Evolutionary conservation across 1,140 invertebrate genomes (phyloP).

Genomic region (Apis cerana): DNA sequence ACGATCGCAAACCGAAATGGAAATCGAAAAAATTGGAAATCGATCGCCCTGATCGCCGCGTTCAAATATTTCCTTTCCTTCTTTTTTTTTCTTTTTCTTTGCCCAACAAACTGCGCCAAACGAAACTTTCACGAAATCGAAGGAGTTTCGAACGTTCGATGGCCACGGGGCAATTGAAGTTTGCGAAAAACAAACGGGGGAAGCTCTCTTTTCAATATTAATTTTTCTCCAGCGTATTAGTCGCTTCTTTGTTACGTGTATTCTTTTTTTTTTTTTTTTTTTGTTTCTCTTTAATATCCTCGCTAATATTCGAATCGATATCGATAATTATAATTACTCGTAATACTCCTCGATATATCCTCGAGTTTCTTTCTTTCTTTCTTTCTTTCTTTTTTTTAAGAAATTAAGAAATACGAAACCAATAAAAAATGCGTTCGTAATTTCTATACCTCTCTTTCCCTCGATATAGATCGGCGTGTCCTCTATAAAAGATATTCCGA

Average conservation of each 20-base stretch:
- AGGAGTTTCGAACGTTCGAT: neutral
- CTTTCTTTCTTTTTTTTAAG: too few species aligned
- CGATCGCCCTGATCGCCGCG: neutral
- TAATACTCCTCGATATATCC: neutral
- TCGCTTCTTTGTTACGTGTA: neutral
- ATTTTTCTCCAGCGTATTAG: neutral
- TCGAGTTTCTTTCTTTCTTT: too few species aligned
- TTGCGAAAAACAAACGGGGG: neutral
- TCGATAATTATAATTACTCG: conserved; percentile 2
- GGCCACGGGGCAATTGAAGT: neutral
- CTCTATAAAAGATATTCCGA: conserved; percentile 15
- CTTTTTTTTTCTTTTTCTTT: neutral
- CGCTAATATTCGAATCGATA: neutral
- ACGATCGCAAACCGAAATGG: conserved; percentile 15
- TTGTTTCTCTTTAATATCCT: neutral
- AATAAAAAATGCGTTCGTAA: neutral
- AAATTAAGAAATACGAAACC: neutral
- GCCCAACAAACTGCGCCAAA: conserved; percentile 1
- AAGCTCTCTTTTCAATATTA: neutral
- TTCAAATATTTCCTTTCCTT: neutral
- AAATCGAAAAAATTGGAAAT: neutral
- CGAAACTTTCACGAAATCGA: neutral
- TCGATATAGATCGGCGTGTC: neutral
- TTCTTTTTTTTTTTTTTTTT: neutral
- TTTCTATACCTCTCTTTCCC: neutral